Evolutionary conservation across 1,140 invertebrate species (phyloP).

Genomic region (Galleria mellonella): DNA sequence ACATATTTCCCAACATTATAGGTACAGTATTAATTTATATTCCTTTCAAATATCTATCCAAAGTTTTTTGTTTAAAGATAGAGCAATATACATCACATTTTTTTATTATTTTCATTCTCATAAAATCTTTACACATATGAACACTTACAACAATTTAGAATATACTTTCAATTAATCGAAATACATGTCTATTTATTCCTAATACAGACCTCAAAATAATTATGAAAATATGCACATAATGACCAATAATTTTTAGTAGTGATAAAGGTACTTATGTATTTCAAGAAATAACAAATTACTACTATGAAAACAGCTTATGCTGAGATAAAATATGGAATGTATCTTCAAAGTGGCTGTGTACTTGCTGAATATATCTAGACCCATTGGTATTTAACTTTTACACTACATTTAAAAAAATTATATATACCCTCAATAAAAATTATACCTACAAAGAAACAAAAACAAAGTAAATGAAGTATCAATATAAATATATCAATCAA

Average conservation of each 20-base stretch:
- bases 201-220: constrained; percentile 38
- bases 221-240: background rate
- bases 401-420: too few relatives aligned
- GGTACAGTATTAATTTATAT: constrained; percentile 9
- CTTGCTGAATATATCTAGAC: too few relatives aligned
- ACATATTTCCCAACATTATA: background rate
- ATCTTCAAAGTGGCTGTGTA: too few relatives aligned
- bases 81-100: constrained; percentile 35
- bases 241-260: constrained; percentile 1
- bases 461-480: too few relatives aligned
- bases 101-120: constrained; percentile 39
- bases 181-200: constrained; percentile 27
- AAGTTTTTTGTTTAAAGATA: constrained; percentile 9
- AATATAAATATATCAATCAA: too few relatives aligned
- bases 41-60: constrained; percentile 5
- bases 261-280: too few relatives aligned
- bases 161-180: constrained; percentile 44
- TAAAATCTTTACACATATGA: constrained; percentile 65
- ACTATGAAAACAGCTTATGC: too few relatives aligned
- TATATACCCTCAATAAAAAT: too few relatives aligned
- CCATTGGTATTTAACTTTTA: too few relatives aligned
- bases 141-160: constrained; percentile 72
- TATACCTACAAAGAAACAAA: too few relatives aligned
- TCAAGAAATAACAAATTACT: too few relatives aligned
- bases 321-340: constrained; percentile 13